Conservation (phyloP, 2,797 vertebrate genomes). For the Mus spretus region DNA sequence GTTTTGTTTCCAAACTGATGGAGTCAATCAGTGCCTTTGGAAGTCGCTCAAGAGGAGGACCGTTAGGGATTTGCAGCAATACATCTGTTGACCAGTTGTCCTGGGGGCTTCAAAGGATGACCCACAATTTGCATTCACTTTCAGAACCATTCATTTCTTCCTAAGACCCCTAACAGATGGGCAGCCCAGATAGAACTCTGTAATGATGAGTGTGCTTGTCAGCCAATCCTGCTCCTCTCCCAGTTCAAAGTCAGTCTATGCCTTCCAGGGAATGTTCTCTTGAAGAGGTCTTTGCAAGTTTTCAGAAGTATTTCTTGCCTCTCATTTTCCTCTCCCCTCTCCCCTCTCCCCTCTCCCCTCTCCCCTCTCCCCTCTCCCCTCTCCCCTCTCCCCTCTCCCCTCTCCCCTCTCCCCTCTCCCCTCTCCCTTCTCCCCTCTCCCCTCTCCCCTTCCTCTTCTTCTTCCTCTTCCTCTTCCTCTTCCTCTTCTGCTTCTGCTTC, state of each 20-base stretch:
- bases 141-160: constrained; percentile 5
- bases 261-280: background rate
- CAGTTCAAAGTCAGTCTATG: background rate
- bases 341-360: no score
- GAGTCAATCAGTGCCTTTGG: background rate
- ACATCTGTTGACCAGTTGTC: background rate
- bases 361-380: no score
- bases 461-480: no score
- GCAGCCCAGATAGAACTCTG: background rate
- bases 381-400: accelerated
- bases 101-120: background rate
- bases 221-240: background rate
- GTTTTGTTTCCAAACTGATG: background rate
- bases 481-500: no score
- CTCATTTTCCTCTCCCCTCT: background rate
- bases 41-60: constrained; percentile 30
- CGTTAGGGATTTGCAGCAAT: background rate
- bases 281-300: background rate
- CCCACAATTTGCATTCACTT: background rate
- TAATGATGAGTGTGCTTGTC: background rate
- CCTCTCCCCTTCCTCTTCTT: no score
- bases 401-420: no score
- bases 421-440: accelerated
- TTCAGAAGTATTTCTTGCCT: constrained; percentile 2
- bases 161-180: background rate